A percentile compares a stretch with the other conserved stretches of the same genome.
Conservation (phyloP, 2,797 vertebrate genomes). For the Typhlichthys eigenmanni region DNA sequence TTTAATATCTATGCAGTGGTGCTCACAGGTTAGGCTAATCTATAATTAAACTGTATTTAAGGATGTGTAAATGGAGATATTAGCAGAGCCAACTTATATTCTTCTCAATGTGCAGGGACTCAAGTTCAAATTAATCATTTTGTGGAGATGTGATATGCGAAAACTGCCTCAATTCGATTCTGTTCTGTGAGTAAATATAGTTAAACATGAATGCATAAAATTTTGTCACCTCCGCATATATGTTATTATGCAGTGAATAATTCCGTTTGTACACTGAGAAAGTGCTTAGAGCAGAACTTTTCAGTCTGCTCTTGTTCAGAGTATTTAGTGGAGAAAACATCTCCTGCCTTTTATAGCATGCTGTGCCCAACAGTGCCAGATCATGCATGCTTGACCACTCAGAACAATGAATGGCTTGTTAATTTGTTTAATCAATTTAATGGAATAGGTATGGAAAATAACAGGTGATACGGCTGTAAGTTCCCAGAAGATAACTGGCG, state of each 20-base stretch:
- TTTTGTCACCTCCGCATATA: slow-evolving; percentile 74
- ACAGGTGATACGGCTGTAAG: slow-evolving; percentile 34
- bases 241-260: slow-evolving; percentile 76
- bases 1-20: slow-evolving; percentile 43
- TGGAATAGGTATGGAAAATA: slow-evolving; percentile 29
- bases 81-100: slow-evolving; percentile 69
- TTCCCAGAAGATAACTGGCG: slow-evolving; percentile 49
- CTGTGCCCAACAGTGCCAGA: slow-evolving; percentile 20
- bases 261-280: slow-evolving; percentile 70
- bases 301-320: slow-evolving; percentile 60
- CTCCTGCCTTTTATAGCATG: slow-evolving; percentile 29
- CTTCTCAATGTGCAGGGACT: slow-evolving; percentile 50
- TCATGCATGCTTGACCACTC: slow-evolving; percentile 49
- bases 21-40: slow-evolving; percentile 69
- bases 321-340: slow-evolving; percentile 50
- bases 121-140: slow-evolving; percentile 67
- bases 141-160: slow-evolving; percentile 40
- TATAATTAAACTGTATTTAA: slow-evolving; percentile 77
- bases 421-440: slow-evolving; percentile 46
- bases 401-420: slow-evolving; percentile 53
- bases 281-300: slow-evolving; percentile 74
- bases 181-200: slow-evolving; percentile 74
- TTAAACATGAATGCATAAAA: slow-evolving; percentile 70
- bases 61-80: slow-evolving; percentile 72
- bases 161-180: slow-evolving; percentile 49